Percentiles rank a stretch among this genome's conserved stretches.
Evolutionary conservation across 2,113 vertebrate species (phyloP).

Genomic region (Heterocephalus glaber): DNA sequence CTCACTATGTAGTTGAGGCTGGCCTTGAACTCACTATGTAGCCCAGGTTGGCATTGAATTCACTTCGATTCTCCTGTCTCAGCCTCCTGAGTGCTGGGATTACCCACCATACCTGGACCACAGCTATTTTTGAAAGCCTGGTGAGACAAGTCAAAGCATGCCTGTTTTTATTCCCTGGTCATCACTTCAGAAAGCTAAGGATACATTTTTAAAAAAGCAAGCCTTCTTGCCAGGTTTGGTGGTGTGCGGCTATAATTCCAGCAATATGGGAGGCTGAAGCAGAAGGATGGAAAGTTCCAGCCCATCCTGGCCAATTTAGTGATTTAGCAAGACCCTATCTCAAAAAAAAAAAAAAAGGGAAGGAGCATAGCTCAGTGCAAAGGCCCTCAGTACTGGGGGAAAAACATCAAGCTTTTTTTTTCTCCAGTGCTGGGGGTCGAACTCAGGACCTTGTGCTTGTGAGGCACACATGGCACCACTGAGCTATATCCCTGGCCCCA

Average conservation of each 20-base stretch:
- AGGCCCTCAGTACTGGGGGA: neutral
- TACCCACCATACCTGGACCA: neutral
- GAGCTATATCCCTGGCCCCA: no score
- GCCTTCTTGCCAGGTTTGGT: neutral
- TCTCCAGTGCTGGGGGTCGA: no score
- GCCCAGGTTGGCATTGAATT: neutral
- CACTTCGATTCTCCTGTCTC: neutral
- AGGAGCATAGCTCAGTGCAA: neutral
- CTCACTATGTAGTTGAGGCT: neutral
- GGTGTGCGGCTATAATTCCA: neutral
- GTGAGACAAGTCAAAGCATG: neutral
- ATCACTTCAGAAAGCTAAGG: neutral
- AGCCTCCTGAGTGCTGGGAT: neutral
- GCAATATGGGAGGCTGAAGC: neutral
- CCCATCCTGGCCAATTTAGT: neutral
- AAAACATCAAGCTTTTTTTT: neutral
- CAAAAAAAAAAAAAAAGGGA: neutral
- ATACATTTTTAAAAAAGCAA: neutral
- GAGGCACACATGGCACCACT: no score
- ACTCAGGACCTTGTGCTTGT: no score
- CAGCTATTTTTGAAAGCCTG: neutral
- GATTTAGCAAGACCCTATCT: neutral
- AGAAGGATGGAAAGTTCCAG: neutral
- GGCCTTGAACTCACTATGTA: neutral
- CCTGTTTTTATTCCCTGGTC: neutral